Evolutionary conservation across 2,888 invertebrate genomes (phyloP), one percentile per base, ranked within the genome.

Genomic region (Pollenia griseotomentosa): DNA sequence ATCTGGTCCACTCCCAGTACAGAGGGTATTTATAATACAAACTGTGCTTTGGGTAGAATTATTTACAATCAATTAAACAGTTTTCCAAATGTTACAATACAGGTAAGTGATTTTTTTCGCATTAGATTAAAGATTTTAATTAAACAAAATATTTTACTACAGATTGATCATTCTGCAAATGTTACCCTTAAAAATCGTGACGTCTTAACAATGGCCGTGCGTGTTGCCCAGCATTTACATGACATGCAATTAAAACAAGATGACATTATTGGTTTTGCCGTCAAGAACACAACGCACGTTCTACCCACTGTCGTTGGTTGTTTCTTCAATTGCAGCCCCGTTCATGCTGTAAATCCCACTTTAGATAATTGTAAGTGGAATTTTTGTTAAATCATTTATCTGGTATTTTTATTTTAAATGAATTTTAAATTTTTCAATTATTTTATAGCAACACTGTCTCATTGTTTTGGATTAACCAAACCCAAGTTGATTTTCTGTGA

Each of bases 401-500:
- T 19, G 2, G 19, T 19, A 19, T 19, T 19, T 19, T 19, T 19
- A n/a, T n/a, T n/a, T 57, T 48, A n/a, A 1, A 33, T 9, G 0
- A 51, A 59, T 16, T 16, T 53, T 8, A 7, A 1, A 5, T 44
- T 59, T 5, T 14, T 3, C 19, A 2, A 19, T 14, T 14, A 53
- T 46, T 19, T 53, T 51, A 14, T 19, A 89, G 88, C 88, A 2
- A 91, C 89, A 2, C 85, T 90, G 16, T 65, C 61, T 8, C 85
- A 86, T 19, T 88, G 92, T 5, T 91, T 88, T 61, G 73, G 14
- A 19, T 83, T 90, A 11, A 92, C 91, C 10, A 91, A 89, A 59
- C 92, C 91, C 0, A 88, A 87, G 40, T 66, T 91, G 5, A 89
- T 91, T 16, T 91, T 89, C 85, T 91, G 92, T 59, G 92, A 91